Evolutionary conservation across 2,888 invertebrate genomes (phyloP), one percentile per base, ranked within the genome.

Genomic region (Balanococcus diminutus): DNA sequence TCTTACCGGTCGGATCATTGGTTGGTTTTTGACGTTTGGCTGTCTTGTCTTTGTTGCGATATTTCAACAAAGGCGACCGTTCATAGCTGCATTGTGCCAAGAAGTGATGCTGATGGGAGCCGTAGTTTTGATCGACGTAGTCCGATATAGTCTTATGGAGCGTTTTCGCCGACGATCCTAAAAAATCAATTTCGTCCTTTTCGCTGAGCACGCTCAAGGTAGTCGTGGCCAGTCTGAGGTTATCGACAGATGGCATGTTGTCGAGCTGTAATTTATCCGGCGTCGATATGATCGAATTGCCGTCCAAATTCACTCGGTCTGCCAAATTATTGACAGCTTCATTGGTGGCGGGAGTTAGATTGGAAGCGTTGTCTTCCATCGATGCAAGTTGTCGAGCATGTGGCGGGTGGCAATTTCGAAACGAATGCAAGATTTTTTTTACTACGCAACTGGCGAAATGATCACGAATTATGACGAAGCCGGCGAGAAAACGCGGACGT

Each of bases 281-380:
- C n/a, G 75, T 79, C 36, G 75, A 79, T 79, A 79, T 32, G 3
- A 79, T 79, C 32, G 75, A 79, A 79, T 79, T 79, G 1, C 75
- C 75, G 36, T 79, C 75, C 1, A 36, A 4, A 22, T 79, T 79
- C 2, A 79, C n/a, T 16, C 75, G 31, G 3, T 79, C 75, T 0
- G n/a, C n/a, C 4, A 36, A 36, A 36, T 19, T 56, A 8, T 56
- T 36, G 36, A 36, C 8, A 4, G 75, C 9, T 19, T 36, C 75
- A 32, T n/a, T n/a, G n/a, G n/a, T n/a, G n/a, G n/a, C 75, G n/a
- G 36, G 75, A 3, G 75, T 79, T 79, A 19, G 75, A 8, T 19
- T 79, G 75, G 36, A 36, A 79, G 31, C 32, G 75, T 32, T 36
- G 31, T 79, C 75, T 36, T 79, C 36, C 75, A 36, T 79, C 36